Percentiles rank a stretch among this genome's conserved stretches.
Conservation (phyloP, 2,113 vertebrate species). For the Strigops habroptila region DNA sequence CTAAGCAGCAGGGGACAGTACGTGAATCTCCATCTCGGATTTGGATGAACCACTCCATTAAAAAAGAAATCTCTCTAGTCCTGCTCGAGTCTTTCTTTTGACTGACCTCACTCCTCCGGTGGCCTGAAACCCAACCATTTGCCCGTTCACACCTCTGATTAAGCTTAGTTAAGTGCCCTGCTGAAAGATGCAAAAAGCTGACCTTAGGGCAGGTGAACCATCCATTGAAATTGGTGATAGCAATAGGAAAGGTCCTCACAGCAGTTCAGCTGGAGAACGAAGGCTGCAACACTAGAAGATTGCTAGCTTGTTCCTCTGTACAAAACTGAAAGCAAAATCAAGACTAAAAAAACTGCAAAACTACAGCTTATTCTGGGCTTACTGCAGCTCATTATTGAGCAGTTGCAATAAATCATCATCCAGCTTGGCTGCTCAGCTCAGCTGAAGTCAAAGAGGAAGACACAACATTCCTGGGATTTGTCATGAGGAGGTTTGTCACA, state of each 20-base stretch:
- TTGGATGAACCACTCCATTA: not conserved
- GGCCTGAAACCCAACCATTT: not conserved
- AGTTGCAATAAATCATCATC: slow-evolving; percentile 25
- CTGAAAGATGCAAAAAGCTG: not conserved
- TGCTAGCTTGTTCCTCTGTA: not conserved
- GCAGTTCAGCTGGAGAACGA: not conserved
- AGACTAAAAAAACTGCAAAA: not conserved
- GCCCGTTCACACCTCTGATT: not conserved
- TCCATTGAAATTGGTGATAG: not conserved
- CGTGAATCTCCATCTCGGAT: not conserved
- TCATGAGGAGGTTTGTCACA: slow-evolving; percentile 2
- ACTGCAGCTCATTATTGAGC: not conserved
- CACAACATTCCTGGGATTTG: slow-evolving; percentile 39
- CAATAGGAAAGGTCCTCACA: not conserved
- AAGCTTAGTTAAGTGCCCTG: not conserved
- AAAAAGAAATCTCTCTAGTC: not conserved
- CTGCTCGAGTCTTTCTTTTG: not conserved
- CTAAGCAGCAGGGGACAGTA: not conserved
- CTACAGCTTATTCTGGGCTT: not conserved
- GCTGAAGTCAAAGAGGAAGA: slow-evolving; percentile 20
- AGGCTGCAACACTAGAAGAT: not conserved
- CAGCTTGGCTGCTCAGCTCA: not conserved
- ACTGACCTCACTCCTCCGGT: not conserved
- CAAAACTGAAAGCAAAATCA: slow-evolving; percentile 31
- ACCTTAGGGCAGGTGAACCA: not conserved